A percentile compares a stretch with the other conserved stretches of the same genome.
phyloP scores from a whole-genome alignment of 2,113 vertebrate genomes.

The Tachycineta bicolor region DNA sequence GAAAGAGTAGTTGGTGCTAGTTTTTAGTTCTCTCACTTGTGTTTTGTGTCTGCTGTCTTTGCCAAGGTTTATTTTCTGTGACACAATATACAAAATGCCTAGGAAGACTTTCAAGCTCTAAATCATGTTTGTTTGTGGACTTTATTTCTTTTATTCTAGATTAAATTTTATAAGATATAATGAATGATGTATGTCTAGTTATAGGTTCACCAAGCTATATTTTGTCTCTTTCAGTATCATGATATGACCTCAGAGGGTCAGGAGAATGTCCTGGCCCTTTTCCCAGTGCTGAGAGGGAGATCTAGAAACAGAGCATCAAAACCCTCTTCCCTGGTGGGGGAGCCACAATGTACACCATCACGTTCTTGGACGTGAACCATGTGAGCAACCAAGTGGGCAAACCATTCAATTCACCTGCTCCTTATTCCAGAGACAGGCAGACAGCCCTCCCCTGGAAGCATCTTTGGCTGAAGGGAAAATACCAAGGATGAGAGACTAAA shows the following conservation, averaged over 20 bases:
- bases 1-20: background rate
- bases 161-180: background rate
- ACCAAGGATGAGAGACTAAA: background rate
- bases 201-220: background rate
- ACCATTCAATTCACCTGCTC: background rate
- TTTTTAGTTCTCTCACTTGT: background rate
- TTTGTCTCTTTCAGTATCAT: background rate
- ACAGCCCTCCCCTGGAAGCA: background rate
- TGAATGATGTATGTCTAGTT: background rate
- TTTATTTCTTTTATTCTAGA: background rate
- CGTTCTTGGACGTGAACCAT: background rate
- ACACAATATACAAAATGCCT: background rate
- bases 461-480: background rate
- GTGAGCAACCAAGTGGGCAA: fast-evolving
- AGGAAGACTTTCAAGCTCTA: background rate
- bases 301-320: background rate
- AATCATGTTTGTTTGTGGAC: background rate
- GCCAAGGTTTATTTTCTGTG: background rate
- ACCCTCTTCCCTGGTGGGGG: background rate
- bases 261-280: background rate
- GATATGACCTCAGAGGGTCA: background rate
- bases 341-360: background rate
- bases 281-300: background rate
- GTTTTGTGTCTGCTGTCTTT: background rate
- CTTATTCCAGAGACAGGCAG: background rate